Conservation (phyloP, 2,888 invertebrate species). For the Cerceris rybyensis region DNA sequence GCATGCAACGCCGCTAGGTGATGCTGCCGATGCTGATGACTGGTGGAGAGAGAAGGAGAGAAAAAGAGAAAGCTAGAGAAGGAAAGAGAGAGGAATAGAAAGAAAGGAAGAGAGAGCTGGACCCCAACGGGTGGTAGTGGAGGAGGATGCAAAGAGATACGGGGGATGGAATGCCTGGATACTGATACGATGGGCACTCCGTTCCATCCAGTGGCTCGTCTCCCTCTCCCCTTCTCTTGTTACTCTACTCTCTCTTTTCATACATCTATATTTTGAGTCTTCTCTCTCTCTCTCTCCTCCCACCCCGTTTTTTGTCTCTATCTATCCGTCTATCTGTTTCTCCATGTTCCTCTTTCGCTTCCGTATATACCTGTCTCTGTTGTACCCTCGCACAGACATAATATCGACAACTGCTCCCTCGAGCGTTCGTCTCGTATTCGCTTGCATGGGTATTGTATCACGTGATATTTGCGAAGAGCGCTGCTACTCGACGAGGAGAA, state of each 20-base stretch:
- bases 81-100: constrained; percentile 23
- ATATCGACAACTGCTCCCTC: constrained; percentile 59
- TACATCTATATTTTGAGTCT: background rate
- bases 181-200: constrained; percentile 64
- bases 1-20: constrained; percentile 30
- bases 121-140: constrained; percentile 22
- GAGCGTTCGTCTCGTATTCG: constrained; percentile 51
- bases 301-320: background rate
- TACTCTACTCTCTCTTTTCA: background rate
- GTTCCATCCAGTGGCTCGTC: constrained; percentile 38
- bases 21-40: constrained; percentile 29
- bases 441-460: constrained; percentile 41
- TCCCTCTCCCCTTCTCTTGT: constrained; percentile 10
- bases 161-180: constrained; percentile 65
- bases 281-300: constrained; percentile 1
- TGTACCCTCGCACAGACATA: constrained; percentile 45
- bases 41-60: constrained; percentile 23
- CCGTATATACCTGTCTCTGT: constrained; percentile 31
- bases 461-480: constrained; percentile 54
- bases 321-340: constrained; percentile 7
- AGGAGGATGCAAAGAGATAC: constrained; percentile 47
- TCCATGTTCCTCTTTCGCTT: background rate
- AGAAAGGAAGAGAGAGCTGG: constrained; percentile 21
- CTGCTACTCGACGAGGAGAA: constrained; percentile 14
- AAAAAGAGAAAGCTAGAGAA: constrained; percentile 23